Evolutionary conservation across 2,888 invertebrate species (phyloP).

Genomic region (Drosophila aldrichi): DNA sequence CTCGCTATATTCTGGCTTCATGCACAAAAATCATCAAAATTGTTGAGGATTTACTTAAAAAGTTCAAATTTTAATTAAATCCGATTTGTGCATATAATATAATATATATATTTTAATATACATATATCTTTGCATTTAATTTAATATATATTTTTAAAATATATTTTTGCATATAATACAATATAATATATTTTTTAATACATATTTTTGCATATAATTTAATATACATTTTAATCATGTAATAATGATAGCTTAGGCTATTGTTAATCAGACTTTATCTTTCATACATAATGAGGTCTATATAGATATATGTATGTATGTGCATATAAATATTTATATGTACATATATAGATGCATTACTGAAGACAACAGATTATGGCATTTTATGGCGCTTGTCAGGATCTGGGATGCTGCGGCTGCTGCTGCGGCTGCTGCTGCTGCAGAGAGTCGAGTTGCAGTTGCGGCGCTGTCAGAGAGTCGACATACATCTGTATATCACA

Average conservation of each 20-base stretch:
- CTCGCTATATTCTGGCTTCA: no score
- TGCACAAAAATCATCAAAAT: not conserved
- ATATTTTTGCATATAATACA: no score
- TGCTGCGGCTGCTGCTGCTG: not conserved
- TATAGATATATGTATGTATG: not conserved
- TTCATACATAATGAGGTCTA: not conserved
- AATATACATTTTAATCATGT: no score
- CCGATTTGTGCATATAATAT: not conserved
- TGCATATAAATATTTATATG: not conserved
- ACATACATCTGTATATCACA: conserved; percentile 31
- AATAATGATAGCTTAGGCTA: not conserved
- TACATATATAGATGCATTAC: not conserved
- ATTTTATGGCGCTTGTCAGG: conserved; percentile 45
- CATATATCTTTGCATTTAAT: no score
- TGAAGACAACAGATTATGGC: conserved; percentile 2
- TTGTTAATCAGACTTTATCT: not conserved
- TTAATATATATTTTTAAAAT: no score
- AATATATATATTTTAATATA: no score
- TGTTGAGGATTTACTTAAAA: not conserved
- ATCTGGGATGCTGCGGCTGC: conserved; percentile 13
- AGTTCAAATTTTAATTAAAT: not conserved
- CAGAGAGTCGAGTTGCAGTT: conserved; percentile 23
- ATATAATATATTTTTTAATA: no score
- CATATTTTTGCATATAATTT: no score
- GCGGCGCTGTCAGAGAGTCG: conserved; percentile 32